These are phyloP conservation scores for Ferdinandea cuprea DNA, from an alignment of 2,888 invertebrate species.

Conservation along the genomic window DNA sequence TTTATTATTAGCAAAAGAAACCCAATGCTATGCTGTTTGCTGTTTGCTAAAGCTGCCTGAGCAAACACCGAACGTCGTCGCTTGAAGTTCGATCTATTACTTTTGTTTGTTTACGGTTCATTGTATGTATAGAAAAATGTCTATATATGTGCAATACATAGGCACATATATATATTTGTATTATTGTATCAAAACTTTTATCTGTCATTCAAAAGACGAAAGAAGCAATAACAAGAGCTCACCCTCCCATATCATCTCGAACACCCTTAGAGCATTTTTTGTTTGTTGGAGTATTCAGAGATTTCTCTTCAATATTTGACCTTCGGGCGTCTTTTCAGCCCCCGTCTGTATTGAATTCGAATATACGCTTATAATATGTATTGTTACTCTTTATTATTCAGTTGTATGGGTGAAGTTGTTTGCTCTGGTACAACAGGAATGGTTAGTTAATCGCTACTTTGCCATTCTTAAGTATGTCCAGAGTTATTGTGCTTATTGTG, in stretches of 20 bases:
- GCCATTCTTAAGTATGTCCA: conserved; percentile 15
- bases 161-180: conserved; percentile 25
- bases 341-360: background rate
- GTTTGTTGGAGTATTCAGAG: conserved; percentile 22
- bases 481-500: background rate
- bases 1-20: conserved; percentile 64
- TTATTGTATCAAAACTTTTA: conserved; percentile 69
- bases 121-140: background rate
- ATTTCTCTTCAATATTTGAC: conserved; percentile 66
- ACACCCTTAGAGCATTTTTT: conserved; percentile 27
- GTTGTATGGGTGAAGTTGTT: conserved; percentile 25
- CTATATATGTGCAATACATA: conserved; percentile 1
- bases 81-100: conserved; percentile 67
- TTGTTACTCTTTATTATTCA: conserved; percentile 17
- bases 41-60: conserved; percentile 67
- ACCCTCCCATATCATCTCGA: conserved; percentile 38
- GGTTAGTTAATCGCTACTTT: conserved; percentile 57
- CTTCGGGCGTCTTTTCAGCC: conserved; percentile 59
- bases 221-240: conserved; percentile 71
- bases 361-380: conserved; percentile 4
- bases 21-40: conserved; percentile 55
- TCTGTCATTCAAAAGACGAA: conserved; percentile 71
- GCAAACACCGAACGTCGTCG: conserved; percentile 70
- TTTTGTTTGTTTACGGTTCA: conserved; percentile 68
- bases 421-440: conserved; percentile 30